Evolutionary conservation across 2,113 vertebrate genomes (phyloP).

Genomic region (Phocoena phocoena): DNA sequence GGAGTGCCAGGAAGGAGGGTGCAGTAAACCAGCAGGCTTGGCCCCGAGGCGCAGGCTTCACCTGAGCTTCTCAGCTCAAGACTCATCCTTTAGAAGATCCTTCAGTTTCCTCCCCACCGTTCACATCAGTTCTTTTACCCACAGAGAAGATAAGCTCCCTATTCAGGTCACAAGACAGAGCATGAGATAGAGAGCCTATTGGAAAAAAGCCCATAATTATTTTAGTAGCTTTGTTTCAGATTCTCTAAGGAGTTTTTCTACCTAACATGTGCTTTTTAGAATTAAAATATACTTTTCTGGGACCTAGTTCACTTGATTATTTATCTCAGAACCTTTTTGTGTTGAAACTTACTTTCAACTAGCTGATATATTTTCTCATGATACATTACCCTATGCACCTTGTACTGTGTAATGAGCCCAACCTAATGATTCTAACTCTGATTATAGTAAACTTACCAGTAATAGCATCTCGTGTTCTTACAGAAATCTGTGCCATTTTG

Average conservation of each 20-base stretch:
- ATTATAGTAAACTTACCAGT: not conserved
- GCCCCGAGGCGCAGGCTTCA: not conserved
- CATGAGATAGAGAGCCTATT: not conserved
- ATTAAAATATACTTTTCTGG: not conserved
- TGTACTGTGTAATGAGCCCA: not conserved
- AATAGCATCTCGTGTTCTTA: not conserved
- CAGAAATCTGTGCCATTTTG: not conserved
- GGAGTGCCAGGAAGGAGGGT: not conserved
- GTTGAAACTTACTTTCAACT: not conserved
- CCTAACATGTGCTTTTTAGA: not conserved
- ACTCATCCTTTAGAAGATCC: not conserved
- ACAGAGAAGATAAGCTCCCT: not conserved
- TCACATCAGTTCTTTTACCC: not conserved
- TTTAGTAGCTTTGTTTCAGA: not conserved
- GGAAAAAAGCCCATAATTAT: not conserved
- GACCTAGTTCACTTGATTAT: not conserved
- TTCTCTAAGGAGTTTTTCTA: not conserved
- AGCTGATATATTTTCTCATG: not conserved
- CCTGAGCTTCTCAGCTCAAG: not conserved
- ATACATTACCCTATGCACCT: not conserved
- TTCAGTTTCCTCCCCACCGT: not conserved
- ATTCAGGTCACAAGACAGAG: not conserved
- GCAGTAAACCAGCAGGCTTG: accelerated
- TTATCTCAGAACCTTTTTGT: not conserved
- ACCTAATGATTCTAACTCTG: not conserved